A percentile compares a stretch with the other conserved stretches of the same genome.
These are phyloP conservation scores for Dendronephthya gigantea DNA, from an alignment of 64 coral and sea anemone species.

Conservation along the genomic window DNA sequence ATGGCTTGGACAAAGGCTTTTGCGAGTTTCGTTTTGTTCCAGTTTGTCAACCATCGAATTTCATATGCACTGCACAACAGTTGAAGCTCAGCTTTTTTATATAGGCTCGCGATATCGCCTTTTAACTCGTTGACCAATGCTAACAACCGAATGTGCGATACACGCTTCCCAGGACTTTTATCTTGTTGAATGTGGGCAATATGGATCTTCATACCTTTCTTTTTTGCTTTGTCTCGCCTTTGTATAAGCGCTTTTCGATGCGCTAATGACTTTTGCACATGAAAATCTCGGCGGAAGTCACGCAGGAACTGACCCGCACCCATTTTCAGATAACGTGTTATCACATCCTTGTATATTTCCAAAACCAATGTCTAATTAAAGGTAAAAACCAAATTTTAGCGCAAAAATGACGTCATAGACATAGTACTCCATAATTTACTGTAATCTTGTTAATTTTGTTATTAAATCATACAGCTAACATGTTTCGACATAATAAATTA, in stretches of 20 bases:
- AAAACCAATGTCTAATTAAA: background rate
- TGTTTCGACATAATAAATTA: too few relatives aligned
- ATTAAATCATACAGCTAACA: too few relatives aligned
- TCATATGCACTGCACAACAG: background rate
- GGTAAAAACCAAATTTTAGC: too few relatives aligned
- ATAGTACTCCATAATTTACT: too few relatives aligned
- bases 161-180: background rate
- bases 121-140: background rate
- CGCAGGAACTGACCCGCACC: too few relatives aligned
- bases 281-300: background rate
- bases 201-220: background rate
- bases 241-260: background rate
- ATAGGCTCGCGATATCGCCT: background rate
- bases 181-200: background rate
- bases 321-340: background rate
- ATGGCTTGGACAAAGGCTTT: background rate
- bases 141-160: background rate
- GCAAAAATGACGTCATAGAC: too few relatives aligned
- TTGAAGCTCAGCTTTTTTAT: background rate
- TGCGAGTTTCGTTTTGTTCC: background rate
- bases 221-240: background rate
- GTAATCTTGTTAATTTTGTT: too few relatives aligned
- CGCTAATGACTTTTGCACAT: background rate
- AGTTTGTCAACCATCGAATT: background rate
- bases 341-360: background rate